Base-by-base conservation (phyloP, 2,888 invertebrate genomes). In the Drosophila ustulata region DNA sequence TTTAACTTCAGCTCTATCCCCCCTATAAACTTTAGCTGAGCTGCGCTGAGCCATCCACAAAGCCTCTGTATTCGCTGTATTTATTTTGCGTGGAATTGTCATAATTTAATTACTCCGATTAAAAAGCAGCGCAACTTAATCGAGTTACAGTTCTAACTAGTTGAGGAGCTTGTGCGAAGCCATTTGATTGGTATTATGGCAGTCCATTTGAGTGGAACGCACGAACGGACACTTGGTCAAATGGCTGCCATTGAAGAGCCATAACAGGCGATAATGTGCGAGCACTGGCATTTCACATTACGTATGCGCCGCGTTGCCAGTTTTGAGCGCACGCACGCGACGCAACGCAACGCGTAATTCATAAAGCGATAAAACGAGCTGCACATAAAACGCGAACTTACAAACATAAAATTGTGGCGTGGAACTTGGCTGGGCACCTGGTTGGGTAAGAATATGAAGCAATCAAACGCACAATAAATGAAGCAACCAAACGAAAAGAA, bases 401-500 rank as follows among this genome's bases (percentile, higher is more conserved):
- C 56, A 68, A 70, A 62, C 67, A 86, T 88, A 73, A 88, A 82
- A 71, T 69, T 71, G 71, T 45, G 67, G 57, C 51, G 50, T 43
- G 5, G 39, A 41, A 41, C 39, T 37, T 37, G 37, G 37, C 11
- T 37, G 32, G 37, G 34, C 18, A 56, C 28, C 71, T 56, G 80
- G 67, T 64, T 72, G 58, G 9, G 11, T 4, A 25, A 51, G 74
- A 84, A 80, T 83, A 87, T 87, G 72, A 89, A 89, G 88, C 89
- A 89, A 87, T 84, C 89, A 87, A 75, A 74, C 64, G 69, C 71
- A 84, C 71, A 87, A 89, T 84, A 84, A 87, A 71, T 69, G 85
- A 68, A 66, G 73, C 58, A 56, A 26, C 32, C 62, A 52, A 64
- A 70, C 39, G 61, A 64, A 71, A 47, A 52, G 46, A 50, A 9